Evolutionary conservation across 2,888 invertebrate genomes (phyloP).

Genomic region (Tetragonisca angustula): DNA sequence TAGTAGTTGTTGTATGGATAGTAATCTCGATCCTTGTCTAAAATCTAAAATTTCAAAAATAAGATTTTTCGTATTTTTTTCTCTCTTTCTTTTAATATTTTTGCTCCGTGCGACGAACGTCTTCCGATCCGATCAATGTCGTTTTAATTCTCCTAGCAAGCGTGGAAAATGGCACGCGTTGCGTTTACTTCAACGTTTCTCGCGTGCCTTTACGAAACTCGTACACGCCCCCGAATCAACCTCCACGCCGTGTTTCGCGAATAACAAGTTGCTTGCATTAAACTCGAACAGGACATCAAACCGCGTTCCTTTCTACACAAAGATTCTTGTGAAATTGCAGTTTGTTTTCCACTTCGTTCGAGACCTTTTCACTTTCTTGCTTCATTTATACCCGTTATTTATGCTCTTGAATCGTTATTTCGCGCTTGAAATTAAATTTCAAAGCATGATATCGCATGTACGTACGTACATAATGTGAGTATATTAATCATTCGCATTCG

Average conservation of each 20-base stretch:
- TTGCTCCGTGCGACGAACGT: neutral
- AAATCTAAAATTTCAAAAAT: neutral
- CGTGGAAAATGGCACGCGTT: neutral
- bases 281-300: neutral
- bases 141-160: neutral
- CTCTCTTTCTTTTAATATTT: neutral
- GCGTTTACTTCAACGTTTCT: constrained; percentile 1
- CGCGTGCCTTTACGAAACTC: constrained; percentile 6
- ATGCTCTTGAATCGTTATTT: too few species aligned
- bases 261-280: neutral
- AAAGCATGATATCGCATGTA: too few species aligned
- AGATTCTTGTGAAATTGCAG: neutral
- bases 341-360: neutral
- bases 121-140: neutral
- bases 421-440: too few species aligned
- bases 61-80: neutral
- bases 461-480: too few species aligned
- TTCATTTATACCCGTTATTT: neutral
- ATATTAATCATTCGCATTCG: too few species aligned
- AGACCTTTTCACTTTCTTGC: neutral
- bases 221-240: constrained; percentile 30
- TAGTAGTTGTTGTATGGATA: too few species aligned
- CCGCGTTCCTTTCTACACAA: constrained; percentile 16
- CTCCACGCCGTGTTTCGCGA: neutral
- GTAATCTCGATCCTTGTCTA: too few species aligned